phyloP scores from a whole-genome alignment of 2,113 vertebrate species.

The Siphamia tubifer region DNA sequence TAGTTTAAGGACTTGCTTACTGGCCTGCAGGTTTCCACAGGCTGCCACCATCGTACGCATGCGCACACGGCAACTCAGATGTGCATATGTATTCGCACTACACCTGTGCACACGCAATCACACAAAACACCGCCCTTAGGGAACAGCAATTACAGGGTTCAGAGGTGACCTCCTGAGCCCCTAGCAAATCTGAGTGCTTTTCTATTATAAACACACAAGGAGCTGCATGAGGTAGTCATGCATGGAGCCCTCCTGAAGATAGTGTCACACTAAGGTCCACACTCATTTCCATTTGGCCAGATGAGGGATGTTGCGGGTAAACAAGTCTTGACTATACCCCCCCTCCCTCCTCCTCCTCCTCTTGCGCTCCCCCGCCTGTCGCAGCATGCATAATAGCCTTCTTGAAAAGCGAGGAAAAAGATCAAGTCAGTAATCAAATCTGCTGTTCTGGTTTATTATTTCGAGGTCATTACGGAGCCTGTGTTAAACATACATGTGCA shows the following conservation, averaged over 20 bases:
- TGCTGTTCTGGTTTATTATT: conserved; percentile 31
- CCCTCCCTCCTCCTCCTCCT: too few relatives aligned
- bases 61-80: conserved; percentile 5
- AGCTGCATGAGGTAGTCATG: conserved; percentile 29
- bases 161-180: conserved; percentile 50
- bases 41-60: neutral
- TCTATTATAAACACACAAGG: conserved; percentile 52
- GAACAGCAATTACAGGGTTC: conserved; percentile 61
- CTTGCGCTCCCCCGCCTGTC: conserved; percentile 25
- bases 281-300: conserved; percentile 56
- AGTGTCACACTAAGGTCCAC: conserved; percentile 44
- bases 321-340: conserved; percentile 48
- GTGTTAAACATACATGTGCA: conserved; percentile 25
- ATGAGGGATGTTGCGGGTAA: conserved; percentile 51
- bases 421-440: conserved; percentile 59
- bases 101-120: neutral
- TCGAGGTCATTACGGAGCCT: conserved; percentile 24
- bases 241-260: conserved; percentile 32
- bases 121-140: conserved; percentile 1
- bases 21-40: conserved; percentile 11
- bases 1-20: conserved; percentile 20
- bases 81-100: conserved; percentile 14
- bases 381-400: conserved; percentile 51
- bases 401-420: conserved; percentile 51
- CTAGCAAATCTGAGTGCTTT: conserved; percentile 44